phyloP scores from a whole-genome alignment of 2,797 vertebrate species.

The Basileuterus tristriatus region DNA sequence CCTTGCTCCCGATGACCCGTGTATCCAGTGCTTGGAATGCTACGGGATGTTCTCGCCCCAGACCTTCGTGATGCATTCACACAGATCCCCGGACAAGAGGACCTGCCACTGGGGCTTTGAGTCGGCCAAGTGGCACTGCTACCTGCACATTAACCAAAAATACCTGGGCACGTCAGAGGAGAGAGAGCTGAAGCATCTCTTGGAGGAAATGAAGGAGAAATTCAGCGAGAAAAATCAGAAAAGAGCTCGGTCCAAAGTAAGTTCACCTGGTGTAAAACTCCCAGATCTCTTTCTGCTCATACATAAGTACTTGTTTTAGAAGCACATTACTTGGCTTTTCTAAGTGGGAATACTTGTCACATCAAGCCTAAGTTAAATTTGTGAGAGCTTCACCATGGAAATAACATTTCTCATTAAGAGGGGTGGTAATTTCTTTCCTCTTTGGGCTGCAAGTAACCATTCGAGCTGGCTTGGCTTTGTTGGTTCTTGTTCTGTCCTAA shows the following conservation, averaged over 20 bases:
- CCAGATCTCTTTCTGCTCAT: background rate
- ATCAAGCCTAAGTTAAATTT: conserved; percentile 32
- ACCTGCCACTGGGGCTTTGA: conserved; percentile 99
- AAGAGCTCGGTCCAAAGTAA: conserved; percentile 88
- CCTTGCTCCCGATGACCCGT: conserved; percentile 88
- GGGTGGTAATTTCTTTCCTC: background rate
- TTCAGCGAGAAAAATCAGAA: conserved; percentile 88
- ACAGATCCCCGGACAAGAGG: conserved; percentile 95
- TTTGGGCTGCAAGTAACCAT: background rate
- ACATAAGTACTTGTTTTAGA: background rate
- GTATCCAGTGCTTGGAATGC: conserved; percentile 96
- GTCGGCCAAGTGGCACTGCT: conserved; percentile 97
- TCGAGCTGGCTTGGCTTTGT: background rate
- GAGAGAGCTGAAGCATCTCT: conserved; percentile 84
- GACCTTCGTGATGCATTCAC: conserved; percentile 98
- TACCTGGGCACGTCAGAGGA: conserved; percentile 88
- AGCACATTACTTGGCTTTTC: background rate
- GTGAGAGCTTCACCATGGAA: conserved; percentile 35
- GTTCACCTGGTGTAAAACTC: conserved; percentile 57
- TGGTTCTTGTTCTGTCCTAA: background rate
- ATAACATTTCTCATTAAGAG: conserved; percentile 9
- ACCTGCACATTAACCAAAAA: conserved; percentile 94
- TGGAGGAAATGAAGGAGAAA: conserved; percentile 96
- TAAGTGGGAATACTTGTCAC: conserved; percentile 19
- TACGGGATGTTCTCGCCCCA: conserved; percentile 95